These are phyloP conservation scores for Sebastes steindachneri DNA, from an alignment of 2,797 vertebrate species.

Conservation along the genomic window DNA sequence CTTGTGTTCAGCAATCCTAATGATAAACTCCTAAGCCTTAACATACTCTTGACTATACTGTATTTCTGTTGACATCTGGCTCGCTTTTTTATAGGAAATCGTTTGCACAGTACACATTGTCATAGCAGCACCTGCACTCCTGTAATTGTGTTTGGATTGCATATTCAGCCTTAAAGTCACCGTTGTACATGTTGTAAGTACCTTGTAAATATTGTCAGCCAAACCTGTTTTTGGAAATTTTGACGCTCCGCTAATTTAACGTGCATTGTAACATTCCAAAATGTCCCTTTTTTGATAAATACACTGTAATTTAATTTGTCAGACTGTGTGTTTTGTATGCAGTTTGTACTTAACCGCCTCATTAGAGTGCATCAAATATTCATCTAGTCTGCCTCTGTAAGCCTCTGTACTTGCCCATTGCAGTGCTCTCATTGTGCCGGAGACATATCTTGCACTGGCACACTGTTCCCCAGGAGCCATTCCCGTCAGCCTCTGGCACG, in stretches of 20 bases:
- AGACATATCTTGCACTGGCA: constrained; percentile 59
- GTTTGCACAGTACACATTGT: constrained; percentile 68
- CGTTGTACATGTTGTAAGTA: constrained; percentile 68
- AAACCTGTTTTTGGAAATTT: constrained; percentile 46
- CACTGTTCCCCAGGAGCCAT: constrained; percentile 65
- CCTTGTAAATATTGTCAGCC: constrained; percentile 68
- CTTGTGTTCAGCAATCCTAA: constrained; percentile 58
- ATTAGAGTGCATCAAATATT: constrained; percentile 54
- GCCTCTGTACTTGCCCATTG: constrained; percentile 21
- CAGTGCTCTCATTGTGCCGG: constrained; percentile 68
- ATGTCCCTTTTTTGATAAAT: constrained; percentile 71
- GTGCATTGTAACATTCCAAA: constrained; percentile 80
- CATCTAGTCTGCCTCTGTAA: constrained; percentile 15
- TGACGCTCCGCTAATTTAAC: constrained; percentile 74
- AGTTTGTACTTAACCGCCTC: constrained; percentile 15
- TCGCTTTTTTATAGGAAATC: constrained; percentile 45
- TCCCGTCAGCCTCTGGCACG: constrained; percentile 67
- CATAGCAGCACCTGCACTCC: constrained; percentile 63
- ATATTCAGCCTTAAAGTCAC: constrained; percentile 76
- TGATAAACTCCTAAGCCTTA: constrained; percentile 75
- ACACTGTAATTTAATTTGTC: constrained; percentile 72
- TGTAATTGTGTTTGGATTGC: constrained; percentile 62
- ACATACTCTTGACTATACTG: constrained; percentile 53
- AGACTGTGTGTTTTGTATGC: constrained; percentile 42
- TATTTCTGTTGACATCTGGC: constrained; percentile 46